phyloP scores from a whole-genome alignment of 2,888 invertebrate genomes.

The Actias luna region DNA sequence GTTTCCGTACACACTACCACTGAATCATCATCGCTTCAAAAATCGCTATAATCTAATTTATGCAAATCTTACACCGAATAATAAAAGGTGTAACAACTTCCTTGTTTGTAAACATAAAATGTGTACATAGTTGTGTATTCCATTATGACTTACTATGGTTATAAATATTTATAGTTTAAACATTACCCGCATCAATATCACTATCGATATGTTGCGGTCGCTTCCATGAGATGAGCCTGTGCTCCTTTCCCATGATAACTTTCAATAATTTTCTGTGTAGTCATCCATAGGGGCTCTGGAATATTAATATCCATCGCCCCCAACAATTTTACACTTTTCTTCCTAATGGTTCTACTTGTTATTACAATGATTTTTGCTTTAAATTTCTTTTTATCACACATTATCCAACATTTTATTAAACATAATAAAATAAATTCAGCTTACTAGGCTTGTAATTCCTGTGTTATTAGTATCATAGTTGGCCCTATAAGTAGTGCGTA shows the following conservation, averaged over 20 bases:
- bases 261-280: neutral
- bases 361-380: neutral
- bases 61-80: no score
- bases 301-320: neutral
- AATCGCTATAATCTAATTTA: no score
- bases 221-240: neutral
- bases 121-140: neutral
- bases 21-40: no score
- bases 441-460: no score
- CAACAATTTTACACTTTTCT: neutral
- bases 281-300: neutral
- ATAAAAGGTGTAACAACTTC: neutral
- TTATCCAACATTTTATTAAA: no score
- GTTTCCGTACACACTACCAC: no score
- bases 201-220: neutral
- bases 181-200: neutral
- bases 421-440: no score
- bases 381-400: neutral
- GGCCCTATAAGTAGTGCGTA: no score
- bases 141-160: neutral
- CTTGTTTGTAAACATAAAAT: neutral
- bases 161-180: neutral
- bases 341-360: neutral
- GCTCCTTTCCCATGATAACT: neutral
- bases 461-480: no score